Evolutionary conservation across 2,113 vertebrate genomes (phyloP).

Genomic region (Zosterops hypoxanthus): DNA sequence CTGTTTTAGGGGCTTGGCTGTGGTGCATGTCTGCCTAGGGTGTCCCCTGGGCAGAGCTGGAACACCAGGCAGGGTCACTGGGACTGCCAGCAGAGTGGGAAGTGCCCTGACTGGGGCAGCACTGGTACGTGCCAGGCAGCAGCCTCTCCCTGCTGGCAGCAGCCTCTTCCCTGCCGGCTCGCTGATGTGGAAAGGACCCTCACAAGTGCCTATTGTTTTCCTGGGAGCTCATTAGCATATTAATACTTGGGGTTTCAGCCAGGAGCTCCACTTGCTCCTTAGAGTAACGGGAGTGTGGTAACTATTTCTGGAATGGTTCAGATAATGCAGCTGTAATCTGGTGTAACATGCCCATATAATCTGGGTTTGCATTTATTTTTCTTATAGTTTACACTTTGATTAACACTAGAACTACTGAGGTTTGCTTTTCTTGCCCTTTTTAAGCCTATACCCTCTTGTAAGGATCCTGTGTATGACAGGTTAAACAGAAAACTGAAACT

Average conservation of each 20-base stretch:
- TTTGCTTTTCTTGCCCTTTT: background rate
- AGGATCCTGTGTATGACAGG: background rate
- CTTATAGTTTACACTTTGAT: background rate
- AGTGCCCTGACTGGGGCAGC: background rate
- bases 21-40: background rate
- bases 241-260: background rate
- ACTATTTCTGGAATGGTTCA: background rate
- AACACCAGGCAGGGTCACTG: background rate
- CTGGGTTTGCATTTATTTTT: background rate
- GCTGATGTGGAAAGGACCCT: background rate
- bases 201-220: constrained; percentile 38
- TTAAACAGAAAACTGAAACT: background rate
- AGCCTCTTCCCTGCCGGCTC: background rate
- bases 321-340: background rate
- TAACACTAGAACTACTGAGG: background rate
- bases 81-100: background rate
- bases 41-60: background rate
- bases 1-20: background rate
- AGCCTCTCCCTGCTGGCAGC: background rate
- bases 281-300: background rate
- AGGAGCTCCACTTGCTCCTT: background rate
- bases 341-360: background rate
- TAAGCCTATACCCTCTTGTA: background rate
- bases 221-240: constrained; percentile 14
- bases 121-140: constrained; percentile 17